Base-by-base conservation (phyloP, 1,140 invertebrate species). In the Mercenaria mercenaria region DNA sequence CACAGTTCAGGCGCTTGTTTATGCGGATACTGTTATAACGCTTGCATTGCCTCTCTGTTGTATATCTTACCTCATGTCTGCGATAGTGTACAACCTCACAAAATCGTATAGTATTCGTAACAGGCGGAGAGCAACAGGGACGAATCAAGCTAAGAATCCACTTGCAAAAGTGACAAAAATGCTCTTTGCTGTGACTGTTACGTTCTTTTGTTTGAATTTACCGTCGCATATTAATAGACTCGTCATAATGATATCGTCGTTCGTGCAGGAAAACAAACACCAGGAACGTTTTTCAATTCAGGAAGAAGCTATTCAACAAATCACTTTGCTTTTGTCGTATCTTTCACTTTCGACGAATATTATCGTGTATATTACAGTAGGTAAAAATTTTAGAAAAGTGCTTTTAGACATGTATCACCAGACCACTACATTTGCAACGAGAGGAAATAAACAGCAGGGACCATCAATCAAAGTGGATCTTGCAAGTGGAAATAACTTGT, bases 341-440 rank as follows among this genome's bases (percentile, higher is more conserved):
- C 97, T 97, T 13, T 98, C 98, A 95, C 98, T 98, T 93, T 97
- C 98, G 72, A 97, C 98, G 61, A 98, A 98, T 96, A 98, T 98
- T 94, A 96, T 98, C 20, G 96, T 98, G 18, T 98, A 98, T 95
- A 98, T 92, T 26, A n/a, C 90, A 3, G 94, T 92, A 34, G 94
- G 94, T 8, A 83, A 87, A n/a, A 91, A 91, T 43, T 94, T 94
- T 59, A 74, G 94, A n/a, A 74, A 13, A 26, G 64, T 86, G 41
- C 39, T 83, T 15, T 56, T 56, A n/a, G 15, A 56, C 2, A 56
- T 56, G 52, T 56, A 4, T 23, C 52, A 47, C 15, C 15, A 8
- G 23, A 11, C 3, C 23, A 23, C 11, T 4, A 23, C 3, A 3
- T 23, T 4, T 56, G 4, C 15, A 23, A n/a, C 23, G 23, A 4